Conservation (phyloP, 2,888 invertebrate species). For the Itoplectis maculator region DNA sequence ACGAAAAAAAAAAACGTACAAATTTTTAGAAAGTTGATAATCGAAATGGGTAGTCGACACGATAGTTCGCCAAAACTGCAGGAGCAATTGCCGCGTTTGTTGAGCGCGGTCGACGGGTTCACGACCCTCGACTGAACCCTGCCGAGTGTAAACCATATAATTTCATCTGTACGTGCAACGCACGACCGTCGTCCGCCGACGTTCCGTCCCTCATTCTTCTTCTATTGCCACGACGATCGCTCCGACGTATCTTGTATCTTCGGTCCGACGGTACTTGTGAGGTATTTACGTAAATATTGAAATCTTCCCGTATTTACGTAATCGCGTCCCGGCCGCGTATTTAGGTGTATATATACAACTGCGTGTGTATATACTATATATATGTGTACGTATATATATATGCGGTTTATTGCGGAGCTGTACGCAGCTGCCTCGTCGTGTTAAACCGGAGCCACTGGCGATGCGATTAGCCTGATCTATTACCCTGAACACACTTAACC, state of each 20-base stretch:
- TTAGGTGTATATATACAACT: slow-evolving; percentile 21
- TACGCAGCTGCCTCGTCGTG: slow-evolving; percentile 27
- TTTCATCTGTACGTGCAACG: slow-evolving; percentile 41
- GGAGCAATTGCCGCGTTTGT: slow-evolving; percentile 4
- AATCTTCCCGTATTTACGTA: slow-evolving; percentile 51
- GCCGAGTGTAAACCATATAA: slow-evolving; percentile 41
- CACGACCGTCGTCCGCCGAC: slow-evolving; percentile 25
- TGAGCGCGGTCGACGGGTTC: slow-evolving; percentile 27
- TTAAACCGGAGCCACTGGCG: slow-evolving; percentile 24
- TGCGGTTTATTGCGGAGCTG: slow-evolving; percentile 38
- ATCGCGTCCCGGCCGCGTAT: slow-evolving; percentile 24
- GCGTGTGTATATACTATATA: no score
- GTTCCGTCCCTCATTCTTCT: slow-evolving; percentile 38
- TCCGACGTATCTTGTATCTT: neutral
- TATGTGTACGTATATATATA: neutral
- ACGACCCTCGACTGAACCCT: slow-evolving; percentile 49
- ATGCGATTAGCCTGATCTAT: slow-evolving; percentile 59
- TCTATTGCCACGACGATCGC: slow-evolving; percentile 21
- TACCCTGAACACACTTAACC: slow-evolving; percentile 56
- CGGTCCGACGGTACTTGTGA: no score
- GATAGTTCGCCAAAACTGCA: slow-evolving; percentile 30
- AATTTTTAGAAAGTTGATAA: slow-evolving; percentile 32
- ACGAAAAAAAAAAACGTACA: neutral
- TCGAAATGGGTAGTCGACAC: slow-evolving; percentile 27
- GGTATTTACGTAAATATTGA: slow-evolving; percentile 59